phyloP scores from a whole-genome alignment of 2,113 vertebrate species.

The Acrocephalus kingi region DNA sequence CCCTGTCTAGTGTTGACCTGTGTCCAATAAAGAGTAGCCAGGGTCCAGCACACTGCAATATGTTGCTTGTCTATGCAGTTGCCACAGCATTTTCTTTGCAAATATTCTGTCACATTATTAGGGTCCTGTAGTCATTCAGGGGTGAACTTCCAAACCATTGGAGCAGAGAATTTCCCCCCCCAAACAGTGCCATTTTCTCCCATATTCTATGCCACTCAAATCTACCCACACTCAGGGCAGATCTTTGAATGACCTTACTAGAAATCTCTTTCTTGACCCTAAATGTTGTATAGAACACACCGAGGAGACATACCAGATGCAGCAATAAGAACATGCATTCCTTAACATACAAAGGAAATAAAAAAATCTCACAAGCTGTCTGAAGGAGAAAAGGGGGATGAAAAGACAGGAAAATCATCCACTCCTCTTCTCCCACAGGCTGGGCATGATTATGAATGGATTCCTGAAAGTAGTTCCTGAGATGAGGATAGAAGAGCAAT shows the following conservation, averaged over 20 bases:
- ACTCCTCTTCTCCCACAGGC: not conserved
- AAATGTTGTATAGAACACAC: not conserved
- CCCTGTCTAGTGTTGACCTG: not conserved
- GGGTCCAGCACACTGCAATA: not conserved
- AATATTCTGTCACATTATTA: not conserved
- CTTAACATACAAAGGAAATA: not conserved
- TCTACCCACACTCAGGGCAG: not conserved
- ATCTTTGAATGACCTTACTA: not conserved
- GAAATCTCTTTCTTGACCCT: not conserved
- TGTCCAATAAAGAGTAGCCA: not conserved
- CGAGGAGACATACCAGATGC: not conserved
- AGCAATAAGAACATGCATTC: not conserved
- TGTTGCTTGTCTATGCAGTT: rapidly evolving
- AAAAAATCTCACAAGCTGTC: not conserved
- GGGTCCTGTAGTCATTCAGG: not conserved
- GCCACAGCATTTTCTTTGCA: not conserved
- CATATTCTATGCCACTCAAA: not conserved
- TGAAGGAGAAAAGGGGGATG: not conserved
- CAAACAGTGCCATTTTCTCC: not conserved
- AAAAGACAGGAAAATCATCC: not conserved
- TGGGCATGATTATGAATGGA: not conserved
- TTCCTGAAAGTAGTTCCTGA: not conserved
- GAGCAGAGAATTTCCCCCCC: not conserved
- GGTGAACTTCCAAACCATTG: not conserved
- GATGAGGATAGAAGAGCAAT: too few species aligned